Conservation (phyloP, 1,140 invertebrate species). For the Sycophaga agraensis region DNA sequence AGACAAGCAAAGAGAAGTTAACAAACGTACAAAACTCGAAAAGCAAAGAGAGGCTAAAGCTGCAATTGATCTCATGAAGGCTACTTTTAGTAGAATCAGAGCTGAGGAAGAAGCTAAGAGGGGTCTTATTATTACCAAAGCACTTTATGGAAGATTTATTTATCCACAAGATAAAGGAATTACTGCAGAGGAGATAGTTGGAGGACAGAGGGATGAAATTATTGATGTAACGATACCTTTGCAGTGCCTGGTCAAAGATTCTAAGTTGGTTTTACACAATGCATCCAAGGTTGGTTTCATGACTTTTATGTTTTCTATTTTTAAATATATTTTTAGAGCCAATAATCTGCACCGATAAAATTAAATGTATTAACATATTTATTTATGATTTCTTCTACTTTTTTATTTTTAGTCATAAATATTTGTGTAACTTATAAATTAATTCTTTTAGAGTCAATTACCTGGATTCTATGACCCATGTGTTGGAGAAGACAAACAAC, state of each 20-base stretch:
- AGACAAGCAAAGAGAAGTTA: constrained; percentile 72
- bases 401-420: too few species aligned
- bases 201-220: constrained; percentile 60
- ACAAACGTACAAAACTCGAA: constrained; percentile 73
- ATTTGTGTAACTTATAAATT: background rate
- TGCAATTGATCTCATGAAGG: constrained; percentile 85
- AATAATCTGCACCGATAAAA: too few species aligned
- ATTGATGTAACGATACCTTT: constrained; percentile 92
- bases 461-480: constrained; percentile 97
- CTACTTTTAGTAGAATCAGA: constrained; percentile 74
- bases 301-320: too few species aligned
- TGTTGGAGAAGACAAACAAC: constrained; percentile 86
- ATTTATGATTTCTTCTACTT: too few species aligned
- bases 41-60: constrained; percentile 81
- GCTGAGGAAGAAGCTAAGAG: constrained; percentile 75
- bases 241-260: constrained; percentile 91
- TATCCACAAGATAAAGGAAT: constrained; percentile 45
- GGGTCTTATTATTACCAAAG: constrained; percentile 84
- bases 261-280: constrained; percentile 81
- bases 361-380: too few species aligned
- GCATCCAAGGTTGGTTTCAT: constrained; percentile 73
- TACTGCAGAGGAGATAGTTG: constrained; percentile 38
- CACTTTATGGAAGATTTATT: constrained; percentile 75
- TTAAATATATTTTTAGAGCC: too few species aligned
- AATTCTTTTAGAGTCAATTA: constrained; percentile 75